Evolutionary conservation across 2,113 vertebrate species (phyloP).

Genomic region (Megaptera novaeangliae): DNA sequence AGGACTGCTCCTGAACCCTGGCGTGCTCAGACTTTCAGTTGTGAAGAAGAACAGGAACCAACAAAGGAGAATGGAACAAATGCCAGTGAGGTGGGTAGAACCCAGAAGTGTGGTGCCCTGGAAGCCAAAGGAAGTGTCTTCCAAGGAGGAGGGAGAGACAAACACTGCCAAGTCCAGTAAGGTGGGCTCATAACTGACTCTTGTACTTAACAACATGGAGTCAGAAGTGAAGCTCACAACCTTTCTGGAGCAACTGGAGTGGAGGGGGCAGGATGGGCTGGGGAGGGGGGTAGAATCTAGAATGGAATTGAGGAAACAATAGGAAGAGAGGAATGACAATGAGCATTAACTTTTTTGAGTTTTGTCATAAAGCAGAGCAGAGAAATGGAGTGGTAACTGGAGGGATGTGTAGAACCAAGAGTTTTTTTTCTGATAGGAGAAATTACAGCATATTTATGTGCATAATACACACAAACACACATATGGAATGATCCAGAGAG

Average conservation of each 20-base stretch:
- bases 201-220: background rate
- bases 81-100: background rate
- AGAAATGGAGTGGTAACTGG: background rate
- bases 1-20: background rate
- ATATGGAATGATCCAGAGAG: background rate
- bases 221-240: background rate
- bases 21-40: background rate
- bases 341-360: background rate
- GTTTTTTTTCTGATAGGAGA: background rate
- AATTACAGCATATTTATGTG: background rate
- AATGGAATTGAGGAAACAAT: background rate
- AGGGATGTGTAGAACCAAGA: background rate
- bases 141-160: background rate
- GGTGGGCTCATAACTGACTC: background rate
- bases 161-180: background rate
- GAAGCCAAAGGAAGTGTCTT: background rate
- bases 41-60: background rate
- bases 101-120: background rate
- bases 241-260: background rate
- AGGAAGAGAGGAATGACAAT: background rate
- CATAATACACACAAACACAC: background rate
- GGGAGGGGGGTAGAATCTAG: background rate
- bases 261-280: background rate
- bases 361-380: background rate
- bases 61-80: background rate